Conservation (phyloP, 2,797 vertebrate species). For the Neosilurus hyrtlii region DNA sequence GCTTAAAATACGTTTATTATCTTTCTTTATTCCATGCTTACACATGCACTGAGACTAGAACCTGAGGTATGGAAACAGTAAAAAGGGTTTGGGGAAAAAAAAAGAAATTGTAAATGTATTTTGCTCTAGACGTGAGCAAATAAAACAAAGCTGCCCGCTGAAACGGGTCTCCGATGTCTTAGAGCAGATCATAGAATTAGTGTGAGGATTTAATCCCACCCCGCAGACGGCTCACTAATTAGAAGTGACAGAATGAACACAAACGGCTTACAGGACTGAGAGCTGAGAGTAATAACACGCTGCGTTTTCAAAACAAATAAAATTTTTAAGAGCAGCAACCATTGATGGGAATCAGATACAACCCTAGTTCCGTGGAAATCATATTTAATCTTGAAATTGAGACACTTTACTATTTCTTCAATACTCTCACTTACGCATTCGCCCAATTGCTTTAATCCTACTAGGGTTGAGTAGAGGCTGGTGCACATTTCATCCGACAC, state of each 20-base stretch:
- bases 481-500: too few relatives aligned
- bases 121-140: constrained; percentile 11
- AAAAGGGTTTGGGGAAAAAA: background rate
- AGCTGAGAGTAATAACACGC: background rate
- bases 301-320: background rate
- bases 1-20: background rate
- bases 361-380: too few relatives aligned
- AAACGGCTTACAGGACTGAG: constrained; percentile 13
- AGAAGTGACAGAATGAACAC: constrained; percentile 64
- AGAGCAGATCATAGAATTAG: constrained; percentile 63
- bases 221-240: constrained; percentile 69
- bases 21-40: constrained; percentile 2
- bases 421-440: too few relatives aligned
- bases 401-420: too few relatives aligned
- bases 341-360: background rate
- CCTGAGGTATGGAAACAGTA: constrained; percentile 64
- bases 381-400: too few relatives aligned
- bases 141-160: constrained; percentile 60
- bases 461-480: too few relatives aligned
- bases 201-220: constrained; percentile 67
- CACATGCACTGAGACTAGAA: constrained; percentile 60
- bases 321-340: background rate
- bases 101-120: constrained; percentile 29
- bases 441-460: too few relatives aligned
- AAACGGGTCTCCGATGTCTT: constrained; percentile 43